Evolutionary conservation across 2,888 invertebrate genomes (phyloP).

Genomic region (Iphiclides podalirius): DNA sequence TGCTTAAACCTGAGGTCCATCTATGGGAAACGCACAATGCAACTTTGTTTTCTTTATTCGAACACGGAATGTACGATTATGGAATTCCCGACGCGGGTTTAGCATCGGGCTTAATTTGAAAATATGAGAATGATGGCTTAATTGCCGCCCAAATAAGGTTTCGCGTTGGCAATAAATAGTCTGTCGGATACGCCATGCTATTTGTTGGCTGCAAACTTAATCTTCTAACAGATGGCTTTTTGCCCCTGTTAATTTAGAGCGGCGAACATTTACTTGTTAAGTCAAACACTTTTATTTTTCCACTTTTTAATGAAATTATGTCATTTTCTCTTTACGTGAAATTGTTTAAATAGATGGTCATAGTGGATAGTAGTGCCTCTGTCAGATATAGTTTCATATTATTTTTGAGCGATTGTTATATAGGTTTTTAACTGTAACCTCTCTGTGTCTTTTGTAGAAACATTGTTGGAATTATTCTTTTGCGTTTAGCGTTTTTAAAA

Average conservation of each 20-base stretch:
- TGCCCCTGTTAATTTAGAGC: slow-evolving; percentile 20
- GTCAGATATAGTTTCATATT: too few species aligned
- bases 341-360: too few species aligned
- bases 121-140: slow-evolving; percentile 65
- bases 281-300: too few species aligned
- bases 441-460: too few species aligned
- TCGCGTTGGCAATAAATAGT: slow-evolving; percentile 39
- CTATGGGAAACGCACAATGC: slow-evolving; percentile 1
- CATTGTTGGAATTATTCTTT: too few species aligned
- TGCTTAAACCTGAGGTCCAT: slow-evolving; percentile 9
- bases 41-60: slow-evolving; percentile 27
- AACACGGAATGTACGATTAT: slow-evolving; percentile 60
- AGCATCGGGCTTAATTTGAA: slow-evolving; percentile 64
- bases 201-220: slow-evolving; percentile 11
- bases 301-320: too few species aligned
- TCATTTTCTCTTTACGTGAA: too few species aligned
- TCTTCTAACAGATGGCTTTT: slow-evolving; percentile 12
- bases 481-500: too few species aligned
- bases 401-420: too few species aligned
- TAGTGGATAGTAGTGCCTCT: too few species aligned
- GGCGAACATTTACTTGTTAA: slow-evolving; percentile 9
- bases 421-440: too few species aligned
- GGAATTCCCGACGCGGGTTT: slow-evolving; percentile 56
- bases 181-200: not conserved
- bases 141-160: slow-evolving; percentile 53